Evolutionary conservation across 2,888 invertebrate genomes (phyloP), one percentile per base, ranked within the genome.

Genomic region (Calliopum simillimum): DNA sequence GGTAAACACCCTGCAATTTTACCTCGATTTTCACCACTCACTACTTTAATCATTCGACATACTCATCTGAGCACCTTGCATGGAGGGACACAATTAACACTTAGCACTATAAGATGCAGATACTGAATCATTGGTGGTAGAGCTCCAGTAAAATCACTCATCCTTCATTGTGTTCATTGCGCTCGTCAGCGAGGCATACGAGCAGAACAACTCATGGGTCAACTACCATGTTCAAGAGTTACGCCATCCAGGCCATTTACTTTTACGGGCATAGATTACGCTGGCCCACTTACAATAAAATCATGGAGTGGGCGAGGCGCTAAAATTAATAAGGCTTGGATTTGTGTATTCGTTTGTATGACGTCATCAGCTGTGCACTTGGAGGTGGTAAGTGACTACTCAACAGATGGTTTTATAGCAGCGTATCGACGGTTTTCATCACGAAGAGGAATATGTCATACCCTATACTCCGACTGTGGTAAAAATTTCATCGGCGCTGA

Each of bases 281-380:
- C 70, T 33, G 74, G 70, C 4, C 70, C 74, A 5, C 16, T 74
- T 12, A 25, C 25, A 0, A 69, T 76, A 11, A 59, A 33, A 44
- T 2, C 25, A 12, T 23, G 56, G 5, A 2, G 56, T 56, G 2
- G 56, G 25, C 25, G 25, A 25, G 25, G 25, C 25, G 3, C 25
- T 5, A 25, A 25, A 25, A 25, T 5, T 25, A 3, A 25, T 4
- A 5, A 25, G n/a, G 25, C 5, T 4, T 25, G 25, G 25, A 68
- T 75, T 19, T 74, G 72, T n/a, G 55, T 75, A 33, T 76, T 74
- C 53, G 67, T 74, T 4, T 76, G 76, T 49, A 69, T 76, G 70
- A 59, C 58, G 0, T 70, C 73, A 14, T 69, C 68, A 25, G 74
- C 71, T 12, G 53, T 77, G 11, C 75, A 76, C 23, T 43, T 76